Conservation (phyloP, 2,797 vertebrate species). For the Lateolabrax maculatus region DNA sequence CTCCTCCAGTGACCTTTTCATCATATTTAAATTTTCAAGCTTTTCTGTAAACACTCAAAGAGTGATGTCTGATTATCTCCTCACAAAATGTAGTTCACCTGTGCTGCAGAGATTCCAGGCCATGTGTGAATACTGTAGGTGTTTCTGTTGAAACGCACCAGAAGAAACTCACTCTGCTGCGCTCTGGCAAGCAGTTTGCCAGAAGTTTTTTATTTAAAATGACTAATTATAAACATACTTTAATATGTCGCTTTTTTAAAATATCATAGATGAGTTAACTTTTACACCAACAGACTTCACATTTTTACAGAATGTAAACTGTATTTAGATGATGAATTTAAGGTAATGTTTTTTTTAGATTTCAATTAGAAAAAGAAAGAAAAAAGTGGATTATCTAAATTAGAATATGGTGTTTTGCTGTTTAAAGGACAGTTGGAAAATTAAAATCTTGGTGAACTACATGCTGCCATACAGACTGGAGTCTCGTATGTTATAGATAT, state of each 20-base stretch:
- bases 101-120: slow-evolving; percentile 18
- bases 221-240: neutral
- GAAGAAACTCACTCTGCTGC: slow-evolving; percentile 8
- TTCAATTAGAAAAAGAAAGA: slow-evolving; percentile 7
- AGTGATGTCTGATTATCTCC: slow-evolving; percentile 55
- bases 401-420: neutral
- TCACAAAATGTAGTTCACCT: slow-evolving; percentile 28
- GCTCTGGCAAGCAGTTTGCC: neutral
- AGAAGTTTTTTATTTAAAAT: neutral
- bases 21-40: slow-evolving; percentile 48
- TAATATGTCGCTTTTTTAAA: neutral
- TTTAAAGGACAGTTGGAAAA: neutral
- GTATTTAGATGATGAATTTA: slow-evolving; percentile 5
- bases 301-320: neutral
- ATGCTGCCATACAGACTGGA: neutral
- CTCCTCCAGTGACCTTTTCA: slow-evolving; percentile 59
- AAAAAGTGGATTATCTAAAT: neutral
- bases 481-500: slow-evolving; percentile 9
- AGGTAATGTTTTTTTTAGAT: neutral
- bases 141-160: neutral
- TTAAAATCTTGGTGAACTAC: neutral
- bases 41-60: slow-evolving; percentile 57
- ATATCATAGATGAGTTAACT: neutral
- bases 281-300: neutral
- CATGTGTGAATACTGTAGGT: neutral